Evolutionary conservation across 2,797 vertebrate genomes (phyloP).

Genomic region (Epinephelus malabaricus): DNA sequence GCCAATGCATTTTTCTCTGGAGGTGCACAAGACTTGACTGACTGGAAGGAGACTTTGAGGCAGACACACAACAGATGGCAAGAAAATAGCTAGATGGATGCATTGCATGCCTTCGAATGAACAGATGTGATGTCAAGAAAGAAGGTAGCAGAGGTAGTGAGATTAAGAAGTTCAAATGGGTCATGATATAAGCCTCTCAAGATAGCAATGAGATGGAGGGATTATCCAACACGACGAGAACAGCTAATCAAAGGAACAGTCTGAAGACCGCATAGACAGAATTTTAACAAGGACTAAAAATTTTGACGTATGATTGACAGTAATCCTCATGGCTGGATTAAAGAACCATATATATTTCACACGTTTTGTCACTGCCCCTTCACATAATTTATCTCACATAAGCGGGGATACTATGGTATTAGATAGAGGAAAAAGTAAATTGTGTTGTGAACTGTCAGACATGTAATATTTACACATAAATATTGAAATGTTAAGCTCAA

Average conservation of each 20-base stretch:
- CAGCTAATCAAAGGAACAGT: slow-evolving; percentile 71
- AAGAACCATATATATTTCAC: slow-evolving; percentile 33
- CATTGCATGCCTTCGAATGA: slow-evolving; percentile 3
- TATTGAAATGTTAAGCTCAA: slow-evolving; percentile 1
- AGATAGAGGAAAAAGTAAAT: neutral
- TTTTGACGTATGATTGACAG: slow-evolving; percentile 19
- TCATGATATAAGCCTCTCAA: slow-evolving; percentile 75
- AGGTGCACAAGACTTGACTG: neutral
- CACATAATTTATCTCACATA: slow-evolving; percentile 1
- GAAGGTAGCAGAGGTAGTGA: slow-evolving; percentile 57
- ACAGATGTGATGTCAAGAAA: slow-evolving; percentile 56
- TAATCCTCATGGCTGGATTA: slow-evolving; percentile 27
- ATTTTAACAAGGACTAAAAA: slow-evolving; percentile 44
- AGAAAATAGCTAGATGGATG: slow-evolving; percentile 16
- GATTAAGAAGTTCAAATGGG: slow-evolving; percentile 75
- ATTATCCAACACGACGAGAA: slow-evolving; percentile 68
- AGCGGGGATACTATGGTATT: neutral
- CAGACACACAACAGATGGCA: slow-evolving; percentile 42
- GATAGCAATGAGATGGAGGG: slow-evolving; percentile 68
- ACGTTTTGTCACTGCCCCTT: neutral
- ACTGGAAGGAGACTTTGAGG: slow-evolving; percentile 19
- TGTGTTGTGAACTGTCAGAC: neutral
- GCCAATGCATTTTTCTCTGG: neutral
- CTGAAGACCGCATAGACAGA: slow-evolving; percentile 31
- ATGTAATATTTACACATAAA: too few species aligned